Conservation (phyloP, 2,113 vertebrate genomes). For the Pollimyrus isidori region DNA sequence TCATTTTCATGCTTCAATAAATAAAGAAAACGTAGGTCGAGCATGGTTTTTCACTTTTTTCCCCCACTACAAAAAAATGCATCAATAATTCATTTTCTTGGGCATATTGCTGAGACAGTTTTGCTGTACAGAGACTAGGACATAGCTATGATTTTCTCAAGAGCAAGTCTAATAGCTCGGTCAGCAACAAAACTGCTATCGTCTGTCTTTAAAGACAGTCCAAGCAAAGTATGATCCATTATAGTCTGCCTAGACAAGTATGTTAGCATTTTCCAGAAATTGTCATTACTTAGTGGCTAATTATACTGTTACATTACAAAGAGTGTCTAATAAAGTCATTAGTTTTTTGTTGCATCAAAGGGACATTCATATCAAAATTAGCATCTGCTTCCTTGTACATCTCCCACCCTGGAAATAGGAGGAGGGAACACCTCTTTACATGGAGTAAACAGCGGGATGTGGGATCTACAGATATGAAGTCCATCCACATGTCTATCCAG, state of each 20-base stretch:
- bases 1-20: not conserved
- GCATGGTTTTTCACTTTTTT: not conserved
- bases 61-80: not conserved
- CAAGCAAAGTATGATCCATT: not conserved
- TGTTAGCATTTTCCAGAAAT: not conserved
- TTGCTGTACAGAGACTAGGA: not conserved
- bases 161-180: not conserved
- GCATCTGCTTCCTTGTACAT: not conserved
- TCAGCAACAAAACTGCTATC: not conserved
- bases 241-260: not conserved
- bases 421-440: not conserved
- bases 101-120: not conserved
- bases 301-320: not conserved
- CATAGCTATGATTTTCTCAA: not conserved
- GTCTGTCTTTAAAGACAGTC: not conserved
- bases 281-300: not conserved
- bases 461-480: not conserved
- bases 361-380: not conserved
- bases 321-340: not conserved
- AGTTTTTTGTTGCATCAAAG: not conserved
- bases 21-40: not conserved
- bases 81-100: not conserved
- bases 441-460: not conserved
- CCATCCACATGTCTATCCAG: not conserved
- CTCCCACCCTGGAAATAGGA: not conserved